These are phyloP conservation scores for Rhaphigaster nebulosa DNA, from an alignment of 2,888 invertebrate genomes.

Conservation along the genomic window DNA sequence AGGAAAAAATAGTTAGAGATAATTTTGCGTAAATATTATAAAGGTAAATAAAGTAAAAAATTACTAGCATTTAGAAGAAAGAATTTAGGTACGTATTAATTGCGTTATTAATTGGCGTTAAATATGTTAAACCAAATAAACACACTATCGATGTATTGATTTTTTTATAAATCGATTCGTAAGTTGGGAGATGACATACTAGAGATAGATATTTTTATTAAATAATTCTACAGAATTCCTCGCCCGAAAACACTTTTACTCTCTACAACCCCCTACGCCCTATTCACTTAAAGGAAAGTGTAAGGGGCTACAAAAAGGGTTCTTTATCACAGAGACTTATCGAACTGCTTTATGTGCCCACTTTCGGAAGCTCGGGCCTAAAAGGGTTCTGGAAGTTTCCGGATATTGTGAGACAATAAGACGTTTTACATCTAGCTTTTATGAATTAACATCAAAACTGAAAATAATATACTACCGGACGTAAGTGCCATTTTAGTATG, in stretches of 20 bases:
- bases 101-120: no score
- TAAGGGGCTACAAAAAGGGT: slow-evolving; percentile 7
- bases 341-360: neutral
- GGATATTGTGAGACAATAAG: neutral
- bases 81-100: no score
- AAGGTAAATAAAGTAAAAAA: no score
- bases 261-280: neutral
- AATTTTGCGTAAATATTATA: no score
- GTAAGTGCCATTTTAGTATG: no score
- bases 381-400: neutral
- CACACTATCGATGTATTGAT: no score
- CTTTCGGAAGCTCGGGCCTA: no score
- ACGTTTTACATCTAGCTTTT: neutral
- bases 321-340: neutral
- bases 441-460: neutral
- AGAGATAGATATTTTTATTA: neutral
- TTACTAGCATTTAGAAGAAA: no score
- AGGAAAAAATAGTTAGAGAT: no score
- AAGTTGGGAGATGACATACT: neutral
- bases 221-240: neutral
- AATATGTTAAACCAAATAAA: no score
- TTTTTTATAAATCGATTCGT: neutral
- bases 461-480: neutral
- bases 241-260: neutral
- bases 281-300: neutral